Conservation (phyloP, 2,888 invertebrate genomes). For the Pyrgus malvae region DNA sequence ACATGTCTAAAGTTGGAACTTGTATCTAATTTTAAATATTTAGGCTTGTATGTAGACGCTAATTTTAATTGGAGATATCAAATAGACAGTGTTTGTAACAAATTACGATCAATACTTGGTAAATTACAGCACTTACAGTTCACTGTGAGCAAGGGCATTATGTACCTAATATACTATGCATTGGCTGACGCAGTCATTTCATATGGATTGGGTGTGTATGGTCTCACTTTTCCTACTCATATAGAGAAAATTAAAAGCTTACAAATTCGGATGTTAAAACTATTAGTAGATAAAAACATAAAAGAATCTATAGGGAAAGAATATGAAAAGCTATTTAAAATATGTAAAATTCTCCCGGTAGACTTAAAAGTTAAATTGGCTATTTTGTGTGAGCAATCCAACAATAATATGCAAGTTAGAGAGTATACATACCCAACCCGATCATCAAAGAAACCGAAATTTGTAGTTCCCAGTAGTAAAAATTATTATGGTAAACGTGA, state of each 20-base stretch:
- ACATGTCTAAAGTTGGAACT: not conserved
- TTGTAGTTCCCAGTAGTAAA: not conserved
- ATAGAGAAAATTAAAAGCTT: too few species aligned
- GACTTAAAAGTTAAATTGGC: not conserved
- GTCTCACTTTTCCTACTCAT: constrained; percentile 5
- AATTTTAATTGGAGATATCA: not conserved
- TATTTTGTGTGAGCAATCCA: not conserved
- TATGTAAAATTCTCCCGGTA: not conserved
- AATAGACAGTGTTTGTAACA: not conserved
- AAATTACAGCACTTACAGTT: not conserved
- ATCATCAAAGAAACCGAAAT: not conserved
- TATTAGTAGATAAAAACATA: not conserved
- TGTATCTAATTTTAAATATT: not conserved
- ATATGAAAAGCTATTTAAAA: not conserved
- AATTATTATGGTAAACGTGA: constrained; percentile 1
- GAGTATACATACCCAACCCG: constrained; percentile 2
- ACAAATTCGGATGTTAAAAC: constrained; percentile 6
- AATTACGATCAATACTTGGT: not conserved
- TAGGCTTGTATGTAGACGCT: not conserved
- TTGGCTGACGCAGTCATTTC: not conserved
- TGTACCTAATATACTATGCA: constrained; percentile 7
- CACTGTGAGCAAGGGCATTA: not conserved
- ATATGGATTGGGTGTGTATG: constrained; percentile 8
- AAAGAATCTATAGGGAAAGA: not conserved
- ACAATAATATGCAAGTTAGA: not conserved